Conservation (phyloP, 2,113 vertebrate species). For the Dromaius novaehollandiae region DNA sequence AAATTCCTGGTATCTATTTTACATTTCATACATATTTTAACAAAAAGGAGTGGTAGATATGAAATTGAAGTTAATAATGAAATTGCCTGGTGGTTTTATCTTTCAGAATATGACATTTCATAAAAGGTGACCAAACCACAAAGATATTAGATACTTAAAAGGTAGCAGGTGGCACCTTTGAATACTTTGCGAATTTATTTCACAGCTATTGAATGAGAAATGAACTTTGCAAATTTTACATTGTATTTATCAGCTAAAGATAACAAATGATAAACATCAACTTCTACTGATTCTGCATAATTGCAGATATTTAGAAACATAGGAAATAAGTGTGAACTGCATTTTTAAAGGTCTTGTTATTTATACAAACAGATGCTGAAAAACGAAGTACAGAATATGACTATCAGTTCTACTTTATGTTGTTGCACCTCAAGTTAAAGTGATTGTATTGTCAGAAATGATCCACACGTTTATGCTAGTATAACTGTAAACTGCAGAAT, state of each 20-base stretch:
- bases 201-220: background rate
- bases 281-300: background rate
- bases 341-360: background rate
- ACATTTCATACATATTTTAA: background rate
- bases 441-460: background rate
- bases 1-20: background rate
- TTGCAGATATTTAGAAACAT: background rate
- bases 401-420: background rate
- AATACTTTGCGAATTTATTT: background rate
- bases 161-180: background rate
- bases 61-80: background rate
- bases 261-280: background rate
- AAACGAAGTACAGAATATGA: background rate
- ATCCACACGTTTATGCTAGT: background rate
- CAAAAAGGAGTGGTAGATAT: background rate
- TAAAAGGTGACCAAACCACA: background rate
- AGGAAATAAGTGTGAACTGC: background rate
- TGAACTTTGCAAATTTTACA: background rate
- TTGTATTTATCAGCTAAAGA: background rate
- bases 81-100: background rate
- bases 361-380: background rate
- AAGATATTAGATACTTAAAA: background rate
- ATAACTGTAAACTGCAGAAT: background rate
- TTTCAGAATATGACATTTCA: background rate
- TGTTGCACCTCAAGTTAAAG: background rate